Evolutionary conservation across 2,797 vertebrate species (phyloP), one percentile per base, ranked within the genome.

Genomic region (Rhodeus uyekii): DNA sequence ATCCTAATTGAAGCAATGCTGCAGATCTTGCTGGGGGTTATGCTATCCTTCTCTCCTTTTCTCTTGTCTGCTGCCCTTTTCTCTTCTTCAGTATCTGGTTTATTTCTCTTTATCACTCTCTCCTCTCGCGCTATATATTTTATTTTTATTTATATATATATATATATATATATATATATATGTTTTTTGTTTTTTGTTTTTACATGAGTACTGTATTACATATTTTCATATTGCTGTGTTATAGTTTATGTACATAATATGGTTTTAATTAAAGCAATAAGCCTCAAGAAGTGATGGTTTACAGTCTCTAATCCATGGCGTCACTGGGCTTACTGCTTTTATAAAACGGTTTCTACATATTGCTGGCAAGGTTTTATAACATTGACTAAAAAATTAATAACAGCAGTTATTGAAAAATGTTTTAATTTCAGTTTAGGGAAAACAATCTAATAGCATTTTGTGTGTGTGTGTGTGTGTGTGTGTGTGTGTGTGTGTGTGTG

Each of bases 1-100:
- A 73, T 32, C 8, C 39, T 81, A 48, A 81, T 27, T 73, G 58
- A 64, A 81, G 58, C 32, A 29, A 2, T 19, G 55, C 78, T 50
- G 68, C 42, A 36, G 50, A 61, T 24, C 42, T 63, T 80, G 67
- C 38, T 60, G 36, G 24, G 4, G 10, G 46, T 29, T 29, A 50
- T 22, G 38, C 4, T 10, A 64, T 76, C n/a, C 14, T 60, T 38
- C 39, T 46, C 69, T 64, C 42, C 10, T n/a, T 27, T 48, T 53
- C 32, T 78, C 19, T 18, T 60, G 24, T 60, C 24, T 58, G 32
- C 38, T 42, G 32, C 27, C 32, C 10, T n/a, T 27, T 34, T 27
- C 44, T 65, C 38, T 24, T 27, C 19, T 58, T 39, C 22, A 74
- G 22, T 27, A 39, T 29, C 27, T 60, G 22, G 8, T 44, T n/a